Percentiles rank a stretch among this genome's conserved stretches.
phyloP scores from a whole-genome alignment of 2,888 invertebrate species.

The Chorisops tibialis region DNA sequence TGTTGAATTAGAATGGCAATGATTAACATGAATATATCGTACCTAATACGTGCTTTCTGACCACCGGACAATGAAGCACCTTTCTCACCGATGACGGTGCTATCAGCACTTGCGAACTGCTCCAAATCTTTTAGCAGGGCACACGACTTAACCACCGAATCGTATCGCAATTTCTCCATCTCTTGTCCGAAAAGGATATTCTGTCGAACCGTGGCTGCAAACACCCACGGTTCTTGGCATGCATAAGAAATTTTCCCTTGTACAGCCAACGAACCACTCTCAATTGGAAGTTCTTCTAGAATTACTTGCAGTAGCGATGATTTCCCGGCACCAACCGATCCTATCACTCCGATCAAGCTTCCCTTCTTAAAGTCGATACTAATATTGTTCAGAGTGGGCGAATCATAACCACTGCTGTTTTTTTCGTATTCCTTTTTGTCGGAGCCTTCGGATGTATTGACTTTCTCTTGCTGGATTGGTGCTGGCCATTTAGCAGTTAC shows the following conservation, averaged over 20 bases:
- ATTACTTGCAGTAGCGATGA: constrained; percentile 66
- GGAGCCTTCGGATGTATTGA: constrained; percentile 1
- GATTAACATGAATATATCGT: neutral
- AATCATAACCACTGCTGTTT: neutral
- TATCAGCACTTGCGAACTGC: constrained; percentile 57
- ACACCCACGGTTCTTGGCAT: constrained; percentile 83
- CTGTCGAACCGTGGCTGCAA: constrained; percentile 71
- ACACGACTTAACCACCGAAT: constrained; percentile 50
- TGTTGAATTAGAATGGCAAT: neutral
- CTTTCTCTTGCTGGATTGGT: neutral
- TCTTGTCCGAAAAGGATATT: constrained; percentile 78
- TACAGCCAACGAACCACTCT: constrained; percentile 56
- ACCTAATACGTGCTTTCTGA: constrained; percentile 63
- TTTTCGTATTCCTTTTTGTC: neutral
- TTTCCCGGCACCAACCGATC: constrained; percentile 75
- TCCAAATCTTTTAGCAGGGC: constrained; percentile 54
- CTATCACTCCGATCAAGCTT: constrained; percentile 67
- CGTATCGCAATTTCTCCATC: constrained; percentile 45
- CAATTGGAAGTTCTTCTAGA: constrained; percentile 66
- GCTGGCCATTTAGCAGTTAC: constrained; percentile 53
- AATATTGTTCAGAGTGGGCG: constrained; percentile 54
- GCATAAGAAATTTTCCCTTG: constrained; percentile 70
- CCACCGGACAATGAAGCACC: constrained; percentile 65
- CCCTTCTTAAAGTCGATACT: constrained; percentile 57
- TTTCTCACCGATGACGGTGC: constrained; percentile 59